These are phyloP conservation scores for Psittacula echo DNA, from an alignment of 2,797 vertebrate species.

Conservation along the genomic window DNA sequence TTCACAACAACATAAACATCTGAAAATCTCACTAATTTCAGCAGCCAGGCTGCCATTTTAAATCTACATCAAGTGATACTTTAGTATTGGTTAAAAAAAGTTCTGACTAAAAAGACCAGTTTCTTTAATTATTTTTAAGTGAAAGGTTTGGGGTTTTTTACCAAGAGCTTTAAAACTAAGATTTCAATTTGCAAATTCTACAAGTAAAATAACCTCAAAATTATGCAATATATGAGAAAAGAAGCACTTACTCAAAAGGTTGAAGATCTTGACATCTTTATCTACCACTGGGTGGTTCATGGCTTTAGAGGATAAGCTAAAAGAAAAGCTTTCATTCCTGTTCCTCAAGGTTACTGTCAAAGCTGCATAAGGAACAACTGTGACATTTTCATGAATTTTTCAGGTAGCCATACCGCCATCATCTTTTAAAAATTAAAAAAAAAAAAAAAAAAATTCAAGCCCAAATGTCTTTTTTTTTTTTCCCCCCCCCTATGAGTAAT, in stretches of 20 bases:
- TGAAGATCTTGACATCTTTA: background rate
- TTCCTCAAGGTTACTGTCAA: background rate
- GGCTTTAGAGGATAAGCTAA: background rate
- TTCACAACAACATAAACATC: background rate
- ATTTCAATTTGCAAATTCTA: background rate
- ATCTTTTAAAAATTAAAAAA: background rate
- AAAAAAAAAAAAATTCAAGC: background rate
- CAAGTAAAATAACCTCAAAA: background rate
- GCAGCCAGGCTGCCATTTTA: background rate
- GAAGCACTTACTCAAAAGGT: background rate
- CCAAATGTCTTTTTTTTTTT: background rate
- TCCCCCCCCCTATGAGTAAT: background rate
- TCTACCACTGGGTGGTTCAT: background rate
- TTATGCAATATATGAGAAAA: background rate
- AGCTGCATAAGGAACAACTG: background rate
- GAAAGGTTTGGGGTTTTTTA: rapidly evolving
- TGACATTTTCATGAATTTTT: background rate
- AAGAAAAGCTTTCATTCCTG: background rate
- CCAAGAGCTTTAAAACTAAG: background rate
- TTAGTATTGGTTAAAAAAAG: background rate
- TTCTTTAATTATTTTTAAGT: background rate
- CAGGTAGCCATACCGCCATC: background rate
- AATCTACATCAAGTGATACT: background rate
- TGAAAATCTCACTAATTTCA: background rate
- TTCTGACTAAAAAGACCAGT: background rate